phyloP scores from a whole-genome alignment of 2,888 invertebrate genomes.

The Pecten maximus region DNA sequence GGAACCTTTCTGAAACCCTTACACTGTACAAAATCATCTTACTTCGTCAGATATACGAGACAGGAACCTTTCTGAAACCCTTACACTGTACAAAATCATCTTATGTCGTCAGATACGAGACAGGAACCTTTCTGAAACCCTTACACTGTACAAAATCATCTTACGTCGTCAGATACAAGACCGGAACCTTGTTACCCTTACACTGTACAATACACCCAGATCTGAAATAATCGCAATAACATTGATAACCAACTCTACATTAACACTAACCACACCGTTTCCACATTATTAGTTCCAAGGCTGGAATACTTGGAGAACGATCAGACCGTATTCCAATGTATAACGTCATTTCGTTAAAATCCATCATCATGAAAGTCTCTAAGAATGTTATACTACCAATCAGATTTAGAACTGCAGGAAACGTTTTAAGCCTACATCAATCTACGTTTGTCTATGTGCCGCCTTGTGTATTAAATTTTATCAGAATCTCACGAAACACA shows the following conservation, averaged over 20 bases:
- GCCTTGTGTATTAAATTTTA: neutral
- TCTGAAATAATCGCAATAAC: too few relatives aligned
- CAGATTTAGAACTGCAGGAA: neutral
- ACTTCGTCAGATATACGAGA: too few relatives aligned
- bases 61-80: too few relatives aligned
- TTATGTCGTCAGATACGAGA: too few relatives aligned
- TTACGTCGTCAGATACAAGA: too few relatives aligned
- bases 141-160: too few relatives aligned
- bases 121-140: too few relatives aligned
- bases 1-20: too few relatives aligned
- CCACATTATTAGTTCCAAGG: neutral
- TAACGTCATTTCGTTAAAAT: neutral
- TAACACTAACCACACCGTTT: neutral
- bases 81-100: too few relatives aligned
- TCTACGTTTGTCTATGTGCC: neutral
- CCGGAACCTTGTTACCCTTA: too few relatives aligned
- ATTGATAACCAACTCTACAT: neutral
- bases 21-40: too few relatives aligned
- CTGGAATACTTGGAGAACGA: neutral
- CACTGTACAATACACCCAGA: too few relatives aligned
- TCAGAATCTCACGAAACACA: neutral
- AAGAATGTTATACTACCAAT: neutral
- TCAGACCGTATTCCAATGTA: neutral
- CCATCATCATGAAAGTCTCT: conserved; percentile 14
- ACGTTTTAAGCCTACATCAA: neutral